These are phyloP conservation scores for Blennius ocellaris DNA, from an alignment of 2,113 vertebrate genomes.

Conservation along the genomic window DNA sequence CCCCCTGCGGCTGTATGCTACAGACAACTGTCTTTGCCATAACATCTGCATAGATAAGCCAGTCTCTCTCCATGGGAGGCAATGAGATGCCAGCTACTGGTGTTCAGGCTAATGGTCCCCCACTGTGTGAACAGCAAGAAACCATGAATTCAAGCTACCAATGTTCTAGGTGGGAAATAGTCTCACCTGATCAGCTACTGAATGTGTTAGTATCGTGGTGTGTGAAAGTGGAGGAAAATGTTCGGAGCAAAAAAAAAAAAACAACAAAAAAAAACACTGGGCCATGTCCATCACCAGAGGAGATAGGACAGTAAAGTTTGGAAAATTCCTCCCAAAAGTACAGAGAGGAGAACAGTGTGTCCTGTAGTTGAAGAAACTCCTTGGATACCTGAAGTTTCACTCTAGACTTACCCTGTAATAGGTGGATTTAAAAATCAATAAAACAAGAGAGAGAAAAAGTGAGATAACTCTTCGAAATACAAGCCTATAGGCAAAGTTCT, in stretches of 20 bases:
- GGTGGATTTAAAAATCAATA: no score
- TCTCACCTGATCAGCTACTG: slow-evolving; percentile 38
- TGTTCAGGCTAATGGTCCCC: slow-evolving; percentile 53
- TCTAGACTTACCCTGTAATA: no score
- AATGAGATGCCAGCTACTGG: slow-evolving; percentile 12
- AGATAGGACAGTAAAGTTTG: not conserved
- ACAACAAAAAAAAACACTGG: not conserved
- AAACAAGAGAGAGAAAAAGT: no score
- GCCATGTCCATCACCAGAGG: slow-evolving; percentile 1
- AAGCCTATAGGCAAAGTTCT: no score
- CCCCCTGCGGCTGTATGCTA: not conserved
- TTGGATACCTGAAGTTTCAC: no score
- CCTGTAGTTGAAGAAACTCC: not conserved
- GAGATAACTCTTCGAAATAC: no score
- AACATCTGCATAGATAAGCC: slow-evolving; percentile 27
- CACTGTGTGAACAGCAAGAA: slow-evolving; percentile 54
- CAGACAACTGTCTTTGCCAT: slow-evolving; percentile 15
- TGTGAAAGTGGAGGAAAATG: not conserved
- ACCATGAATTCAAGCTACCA: slow-evolving; percentile 26
- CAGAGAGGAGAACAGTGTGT: not conserved
- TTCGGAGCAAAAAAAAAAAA: not conserved
- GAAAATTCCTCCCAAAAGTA: slow-evolving; percentile 20
- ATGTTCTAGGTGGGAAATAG: slow-evolving; percentile 29
- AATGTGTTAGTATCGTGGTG: not conserved
- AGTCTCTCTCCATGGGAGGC: slow-evolving; percentile 32